These are phyloP conservation scores for Odontamblyopus rebecca DNA, from an alignment of 2,797 vertebrate species.

Conservation along the genomic window DNA sequence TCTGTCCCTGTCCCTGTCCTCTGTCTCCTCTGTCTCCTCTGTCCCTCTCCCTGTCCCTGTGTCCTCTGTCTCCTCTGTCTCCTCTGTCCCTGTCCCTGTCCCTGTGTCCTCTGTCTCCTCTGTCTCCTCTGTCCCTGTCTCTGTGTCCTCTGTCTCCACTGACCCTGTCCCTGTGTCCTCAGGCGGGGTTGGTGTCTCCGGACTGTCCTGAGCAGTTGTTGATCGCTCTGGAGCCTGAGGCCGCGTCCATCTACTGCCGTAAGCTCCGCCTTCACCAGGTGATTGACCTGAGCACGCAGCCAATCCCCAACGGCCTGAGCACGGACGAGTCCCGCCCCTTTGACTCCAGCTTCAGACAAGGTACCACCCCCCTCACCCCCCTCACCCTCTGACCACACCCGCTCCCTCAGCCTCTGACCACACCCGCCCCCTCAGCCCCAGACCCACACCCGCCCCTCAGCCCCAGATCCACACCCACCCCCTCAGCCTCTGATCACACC, in stretches of 20 bases:
- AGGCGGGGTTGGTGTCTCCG: conserved; percentile 87
- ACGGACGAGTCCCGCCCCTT: conserved; percentile 72
- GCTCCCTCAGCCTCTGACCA: too few relatives aligned
- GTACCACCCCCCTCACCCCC: conserved; percentile 42
- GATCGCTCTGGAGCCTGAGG: conserved; percentile 93
- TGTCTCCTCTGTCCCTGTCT: not conserved
- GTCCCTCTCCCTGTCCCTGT: not conserved
- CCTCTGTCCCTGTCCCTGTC: not conserved
- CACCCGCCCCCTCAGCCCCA: too few relatives aligned
- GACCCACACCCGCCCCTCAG: too few relatives aligned
- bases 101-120: not conserved
- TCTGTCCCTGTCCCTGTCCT: not conserved
- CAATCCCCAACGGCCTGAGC: conserved; percentile 71
- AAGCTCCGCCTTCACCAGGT: conserved; percentile 93
- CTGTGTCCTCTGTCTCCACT: not conserved
- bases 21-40: too few relatives aligned
- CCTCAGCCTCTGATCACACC: not conserved
- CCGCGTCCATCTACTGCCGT: conserved; percentile 92
- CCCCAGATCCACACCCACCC: too few relatives aligned
- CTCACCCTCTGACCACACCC: too few relatives aligned
- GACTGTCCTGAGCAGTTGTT: conserved; percentile 89
- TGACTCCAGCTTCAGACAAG: conserved; percentile 93
- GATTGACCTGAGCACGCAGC: conserved; percentile 85
- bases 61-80: not conserved
- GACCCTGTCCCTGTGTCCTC: not conserved